Base-by-base conservation (phyloP, 1,140 invertebrate genomes). In the Camponotus vicinus region DNA sequence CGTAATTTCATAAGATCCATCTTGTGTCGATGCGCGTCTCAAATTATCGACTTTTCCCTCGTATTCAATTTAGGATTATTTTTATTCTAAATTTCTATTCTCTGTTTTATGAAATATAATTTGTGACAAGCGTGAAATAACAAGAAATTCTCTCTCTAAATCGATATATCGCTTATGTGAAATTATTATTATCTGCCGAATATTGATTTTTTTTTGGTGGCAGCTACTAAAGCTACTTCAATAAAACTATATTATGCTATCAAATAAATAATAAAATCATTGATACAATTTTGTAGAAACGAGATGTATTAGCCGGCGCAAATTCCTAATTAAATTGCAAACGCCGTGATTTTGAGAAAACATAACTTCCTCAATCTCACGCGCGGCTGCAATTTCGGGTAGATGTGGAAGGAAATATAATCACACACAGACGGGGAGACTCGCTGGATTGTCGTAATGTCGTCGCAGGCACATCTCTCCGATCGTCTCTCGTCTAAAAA, bases 401-500 rank as follows among this genome's bases (percentile, higher is more conserved):
- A 27, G 34, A 80, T 80, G 27, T 27, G 45, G 15, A 69, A 42
- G 21, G 45, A 57, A 80, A 80, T 80, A 69, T 69, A 80, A 57
- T 40, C 37, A 40, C 6, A 40, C 6, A 69, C 64, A 69, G 34
- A 69, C 7, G 11, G 15, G 57, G 59, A 21, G 32, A 21, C 40
- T 66, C 18, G 21, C 8, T 32, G 32, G 45, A 69, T 57, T 79
- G 27, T 27, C 45, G 55, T 69, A 55, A 8, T 11, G 34, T 55
- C 9, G 27, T 34, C 7, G n/a, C 37, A 8, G 37, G 8, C 32
- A 45, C 42, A 45, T 79, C 13, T 79, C 40, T 32, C 52, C 18
- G n/a, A 78, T 78, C 45, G n/a, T 79, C 2, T 69, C n/a, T 52
- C 15, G 7, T 7, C 21, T 18, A 32, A 66, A 55, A 80, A 49